Evolutionary conservation across 2,797 vertebrate species (phyloP).

Genomic region (Anniella stebbinsi): DNA sequence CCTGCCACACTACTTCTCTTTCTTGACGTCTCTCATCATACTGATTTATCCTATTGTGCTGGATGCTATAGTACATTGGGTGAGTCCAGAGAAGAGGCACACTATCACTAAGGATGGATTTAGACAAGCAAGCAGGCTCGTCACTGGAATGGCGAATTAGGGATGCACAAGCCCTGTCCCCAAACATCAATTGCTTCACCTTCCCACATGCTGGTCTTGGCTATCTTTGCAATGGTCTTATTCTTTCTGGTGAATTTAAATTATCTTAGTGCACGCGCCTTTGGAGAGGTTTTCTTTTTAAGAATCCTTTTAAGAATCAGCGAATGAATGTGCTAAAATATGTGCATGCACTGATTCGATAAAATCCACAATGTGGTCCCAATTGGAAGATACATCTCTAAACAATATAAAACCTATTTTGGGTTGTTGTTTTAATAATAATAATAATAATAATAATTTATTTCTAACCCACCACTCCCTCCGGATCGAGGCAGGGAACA

Average conservation of each 20-base stretch:
- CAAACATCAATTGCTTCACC: neutral
- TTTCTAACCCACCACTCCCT: too few relatives aligned
- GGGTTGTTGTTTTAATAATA: too few relatives aligned
- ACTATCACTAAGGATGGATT: neutral
- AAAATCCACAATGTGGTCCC: neutral
- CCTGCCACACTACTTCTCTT: slow-evolving; percentile 10
- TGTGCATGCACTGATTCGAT: neutral
- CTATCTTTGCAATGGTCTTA: neutral
- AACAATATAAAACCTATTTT: neutral
- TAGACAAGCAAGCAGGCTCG: neutral
- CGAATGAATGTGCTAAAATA: neutral
- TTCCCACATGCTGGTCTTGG: too few relatives aligned
- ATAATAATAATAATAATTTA: too few relatives aligned
- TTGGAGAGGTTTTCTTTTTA: too few relatives aligned
- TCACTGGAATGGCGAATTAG: neutral
- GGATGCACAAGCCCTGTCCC: neutral
- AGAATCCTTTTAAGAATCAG: neutral
- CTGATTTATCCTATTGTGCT: neutral
- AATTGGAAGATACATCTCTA: neutral
- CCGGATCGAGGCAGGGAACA: too few relatives aligned
- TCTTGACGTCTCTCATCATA: neutral
- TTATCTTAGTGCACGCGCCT: neutral
- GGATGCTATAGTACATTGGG: too few relatives aligned
- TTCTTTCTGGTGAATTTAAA: neutral
- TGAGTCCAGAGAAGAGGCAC: neutral